A percentile compares a stretch with the other conserved stretches of the same genome.
phyloP scores from a whole-genome alignment of 2,113 vertebrate genomes.

The Ondatra zibethicus region DNA sequence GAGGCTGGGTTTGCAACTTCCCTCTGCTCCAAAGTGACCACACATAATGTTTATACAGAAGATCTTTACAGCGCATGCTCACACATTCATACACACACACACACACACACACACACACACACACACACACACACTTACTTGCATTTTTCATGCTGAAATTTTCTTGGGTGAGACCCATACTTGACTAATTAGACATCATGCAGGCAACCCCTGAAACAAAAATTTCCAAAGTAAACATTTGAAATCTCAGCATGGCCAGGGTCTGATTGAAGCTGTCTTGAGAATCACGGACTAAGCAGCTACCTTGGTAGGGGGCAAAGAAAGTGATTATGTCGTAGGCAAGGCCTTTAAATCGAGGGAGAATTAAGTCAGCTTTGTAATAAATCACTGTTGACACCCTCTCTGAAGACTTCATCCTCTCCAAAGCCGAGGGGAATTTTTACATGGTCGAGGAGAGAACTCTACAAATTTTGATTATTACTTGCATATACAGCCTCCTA shows the following conservation, averaged over 20 bases:
- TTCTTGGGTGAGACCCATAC: conserved; percentile 73
- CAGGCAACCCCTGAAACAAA: conserved; percentile 44
- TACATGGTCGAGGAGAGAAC: neutral
- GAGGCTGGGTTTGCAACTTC: neutral
- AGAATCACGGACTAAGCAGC: conserved; percentile 60
- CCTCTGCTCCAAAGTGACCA: neutral
- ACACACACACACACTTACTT: neutral
- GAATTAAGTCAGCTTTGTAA: conserved; percentile 75
- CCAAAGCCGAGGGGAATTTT: conserved; percentile 61
- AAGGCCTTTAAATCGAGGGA: conserved; percentile 56
- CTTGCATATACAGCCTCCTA: neutral
- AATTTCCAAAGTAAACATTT: conserved; percentile 82
- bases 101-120: neutral
- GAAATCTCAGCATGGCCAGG: conserved; percentile 62
- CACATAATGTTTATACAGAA: neutral
- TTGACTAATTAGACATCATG: conserved; percentile 78
- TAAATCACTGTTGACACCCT: conserved; percentile 73
- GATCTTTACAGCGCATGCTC: neutral
- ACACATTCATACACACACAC: neutral
- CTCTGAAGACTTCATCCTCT: conserved; percentile 42
- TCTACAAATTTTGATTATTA: conserved; percentile 36
- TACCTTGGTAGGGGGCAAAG: conserved; percentile 64
- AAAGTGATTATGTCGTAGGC: conserved; percentile 62
- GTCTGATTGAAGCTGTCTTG: conserved; percentile 70
- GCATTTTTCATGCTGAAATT: neutral